Evolutionary conservation across 2,113 vertebrate species (phyloP).

Genomic region (Capra hircus): DNA sequence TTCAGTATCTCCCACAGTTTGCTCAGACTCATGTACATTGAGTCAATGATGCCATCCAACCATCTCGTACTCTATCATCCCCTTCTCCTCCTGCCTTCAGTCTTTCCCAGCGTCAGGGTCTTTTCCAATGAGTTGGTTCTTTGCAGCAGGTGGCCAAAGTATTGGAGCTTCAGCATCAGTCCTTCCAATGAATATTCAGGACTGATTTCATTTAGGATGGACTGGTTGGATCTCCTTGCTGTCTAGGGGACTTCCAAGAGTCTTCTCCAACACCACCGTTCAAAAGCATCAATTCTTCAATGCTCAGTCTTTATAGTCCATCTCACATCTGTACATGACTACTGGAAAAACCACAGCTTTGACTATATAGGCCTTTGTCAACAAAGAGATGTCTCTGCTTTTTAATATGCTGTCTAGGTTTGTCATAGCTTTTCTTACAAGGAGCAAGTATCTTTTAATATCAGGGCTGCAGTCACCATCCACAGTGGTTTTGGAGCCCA

Average conservation of each 20-base stretch:
- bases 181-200: not conserved
- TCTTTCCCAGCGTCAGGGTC: not conserved
- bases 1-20: not conserved
- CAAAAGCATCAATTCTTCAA: not conserved
- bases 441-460: not conserved
- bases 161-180: not conserved
- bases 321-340: not conserved
- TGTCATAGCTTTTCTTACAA: not conserved
- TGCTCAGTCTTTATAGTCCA: not conserved
- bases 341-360: not conserved
- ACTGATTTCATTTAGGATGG: not conserved
- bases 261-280: not conserved
- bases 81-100: not conserved
- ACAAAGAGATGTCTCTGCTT: not conserved
- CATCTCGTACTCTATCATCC: not conserved
- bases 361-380: not conserved
- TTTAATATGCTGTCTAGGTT: not conserved
- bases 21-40: not conserved
- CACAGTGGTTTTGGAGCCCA: not conserved
- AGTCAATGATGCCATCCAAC: not conserved
- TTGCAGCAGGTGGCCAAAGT: not conserved
- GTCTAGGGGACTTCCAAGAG: not conserved
- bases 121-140: not conserved
- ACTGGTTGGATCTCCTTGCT: not conserved
- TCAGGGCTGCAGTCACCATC: not conserved